phyloP scores from a whole-genome alignment of 2,113 vertebrate genomes.

The Rhinoderma darwinii region DNA sequence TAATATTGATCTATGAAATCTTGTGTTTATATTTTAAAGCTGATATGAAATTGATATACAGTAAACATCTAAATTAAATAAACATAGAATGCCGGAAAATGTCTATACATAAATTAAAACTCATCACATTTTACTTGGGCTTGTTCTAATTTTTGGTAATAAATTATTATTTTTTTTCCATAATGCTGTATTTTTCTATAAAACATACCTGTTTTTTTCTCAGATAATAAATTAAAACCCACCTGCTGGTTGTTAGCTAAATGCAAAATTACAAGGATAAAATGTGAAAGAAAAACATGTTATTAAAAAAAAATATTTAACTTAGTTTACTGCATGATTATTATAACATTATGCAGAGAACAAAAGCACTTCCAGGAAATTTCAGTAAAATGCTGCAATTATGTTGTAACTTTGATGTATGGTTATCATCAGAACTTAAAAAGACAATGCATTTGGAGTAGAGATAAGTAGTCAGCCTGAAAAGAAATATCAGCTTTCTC shows the following conservation, averaged over 20 bases:
- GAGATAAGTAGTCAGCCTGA: conserved; percentile 59
- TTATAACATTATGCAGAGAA: conserved; percentile 58
- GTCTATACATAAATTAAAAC: not conserved
- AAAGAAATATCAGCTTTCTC: conserved; percentile 59
- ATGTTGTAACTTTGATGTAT: conserved; percentile 61
- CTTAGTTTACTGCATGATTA: conserved; percentile 50
- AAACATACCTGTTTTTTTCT: not conserved
- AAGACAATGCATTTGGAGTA: conserved; percentile 61
- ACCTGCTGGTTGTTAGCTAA: conserved; percentile 42
- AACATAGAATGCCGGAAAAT: not conserved
- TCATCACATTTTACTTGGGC: not conserved
- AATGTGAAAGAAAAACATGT: conserved; percentile 53
- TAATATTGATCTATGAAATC: too few relatives aligned
- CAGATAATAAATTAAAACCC: conserved; percentile 47
- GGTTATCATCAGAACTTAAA: conserved; percentile 59
- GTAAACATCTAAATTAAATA: not conserved
- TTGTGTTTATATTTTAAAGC: too few relatives aligned
- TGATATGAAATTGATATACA: too few relatives aligned
- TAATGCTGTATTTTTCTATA: not conserved
- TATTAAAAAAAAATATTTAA: conserved; percentile 59
- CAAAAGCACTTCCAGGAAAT: conserved; percentile 59
- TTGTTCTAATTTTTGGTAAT: not conserved
- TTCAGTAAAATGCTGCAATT: conserved; percentile 58
- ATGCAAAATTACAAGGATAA: conserved; percentile 40
- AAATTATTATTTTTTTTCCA: not conserved